Percentiles rank a stretch among this genome's conserved stretches.
Conservation (phyloP, 2,797 vertebrate species). For the Cebuella pygmaea region DNA sequence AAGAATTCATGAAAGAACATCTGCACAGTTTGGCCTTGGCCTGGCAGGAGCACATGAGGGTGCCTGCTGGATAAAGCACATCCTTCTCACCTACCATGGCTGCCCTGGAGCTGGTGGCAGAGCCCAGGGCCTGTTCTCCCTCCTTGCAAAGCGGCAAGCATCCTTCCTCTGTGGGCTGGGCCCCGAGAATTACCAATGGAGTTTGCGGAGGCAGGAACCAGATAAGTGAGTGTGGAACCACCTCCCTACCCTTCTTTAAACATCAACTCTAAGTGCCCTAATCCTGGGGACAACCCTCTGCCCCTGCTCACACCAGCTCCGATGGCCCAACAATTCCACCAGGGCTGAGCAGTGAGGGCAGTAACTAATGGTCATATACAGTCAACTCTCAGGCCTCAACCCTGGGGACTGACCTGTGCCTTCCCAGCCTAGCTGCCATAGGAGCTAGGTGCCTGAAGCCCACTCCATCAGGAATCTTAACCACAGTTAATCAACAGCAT, state of each 20-base stretch:
- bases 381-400: neutral
- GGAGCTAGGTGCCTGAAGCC: neutral
- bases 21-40: rapidly evolving
- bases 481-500: neutral
- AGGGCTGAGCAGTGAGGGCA: neutral
- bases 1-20: neutral
- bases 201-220: neutral
- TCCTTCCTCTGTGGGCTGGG: neutral
- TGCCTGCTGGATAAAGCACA: neutral
- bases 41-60: rapidly evolving
- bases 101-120: neutral
- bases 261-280: neutral
- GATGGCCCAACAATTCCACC: too few species aligned
- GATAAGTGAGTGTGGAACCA: neutral
- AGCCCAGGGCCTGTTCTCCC: neutral
- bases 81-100: neutral
- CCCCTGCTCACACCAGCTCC: neutral
- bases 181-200: neutral
- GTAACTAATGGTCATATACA: neutral
- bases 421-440: neutral
- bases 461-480: neutral
- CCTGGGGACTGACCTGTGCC: neutral
- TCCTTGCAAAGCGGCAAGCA: neutral
- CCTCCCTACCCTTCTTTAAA: neutral
- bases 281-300: too few species aligned